Evolutionary conservation across 2,113 vertebrate genomes (phyloP), one percentile per base, ranked within the genome.

Genomic region (Morone saxatilis): DNA sequence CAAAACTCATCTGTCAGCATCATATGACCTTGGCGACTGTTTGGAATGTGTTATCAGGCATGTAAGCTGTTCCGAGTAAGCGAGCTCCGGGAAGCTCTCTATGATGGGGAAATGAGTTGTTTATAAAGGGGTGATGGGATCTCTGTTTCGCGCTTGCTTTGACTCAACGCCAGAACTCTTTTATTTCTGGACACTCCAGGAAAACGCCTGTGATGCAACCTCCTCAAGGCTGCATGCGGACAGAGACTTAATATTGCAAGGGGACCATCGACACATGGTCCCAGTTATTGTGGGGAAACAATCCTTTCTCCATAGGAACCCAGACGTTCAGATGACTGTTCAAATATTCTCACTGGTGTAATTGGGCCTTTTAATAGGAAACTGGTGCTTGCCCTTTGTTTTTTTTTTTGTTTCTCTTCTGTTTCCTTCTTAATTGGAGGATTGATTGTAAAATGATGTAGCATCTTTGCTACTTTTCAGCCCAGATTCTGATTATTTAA

Each of bases 41-140:
- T 88, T 85, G 86, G 89, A 91, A 88, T 75, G 80, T 82, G 80
- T 87, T 84, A 69, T 91, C 76, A 80, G 89, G 87, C 78, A 47
- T 67, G 84, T 76, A 78, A 84, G 78, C 83, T 83, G 81, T 82
- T 77, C 7, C 45, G 45, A 47, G 45, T 5, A 13, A 77, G 69
- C 22, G 48, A 74, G 73, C 84, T 71, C 9, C 53, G 60, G 81
- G 78, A 40, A 47, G 83, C 82, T 82, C 56, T 76, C 22, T 65
- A 40, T 67, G 20, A 81, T 1, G 68, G 70, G 70, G 83, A 75
- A 69, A 84, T 45, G 62, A 78, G 81, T 65, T 68, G 78, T 48
- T 74, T 76, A 78, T 56, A 31, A 31, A 76, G 85, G 48, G 89
- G 87, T 86, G 80, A 86, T 25, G 86, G 91, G 80, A 86, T 88